phyloP scores from a whole-genome alignment of 2,113 vertebrate genomes.

The Cyphomyrus plagiostoma region DNA sequence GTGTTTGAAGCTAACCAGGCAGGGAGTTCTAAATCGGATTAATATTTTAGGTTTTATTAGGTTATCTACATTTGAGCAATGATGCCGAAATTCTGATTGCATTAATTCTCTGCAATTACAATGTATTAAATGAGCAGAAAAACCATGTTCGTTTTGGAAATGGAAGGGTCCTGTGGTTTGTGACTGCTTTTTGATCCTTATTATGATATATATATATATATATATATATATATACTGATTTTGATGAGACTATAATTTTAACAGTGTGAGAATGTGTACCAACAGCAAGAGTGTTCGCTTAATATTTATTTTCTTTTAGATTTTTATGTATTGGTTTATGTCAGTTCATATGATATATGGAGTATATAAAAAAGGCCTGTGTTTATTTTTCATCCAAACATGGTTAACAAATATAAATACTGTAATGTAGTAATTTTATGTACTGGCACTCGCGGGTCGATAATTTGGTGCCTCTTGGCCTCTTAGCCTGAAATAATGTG shows the following conservation, averaged over 20 bases:
- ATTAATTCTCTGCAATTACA: conserved; percentile 31
- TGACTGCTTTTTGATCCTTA: neutral
- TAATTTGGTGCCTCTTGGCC: neutral
- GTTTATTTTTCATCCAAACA: neutral
- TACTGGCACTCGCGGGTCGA: neutral
- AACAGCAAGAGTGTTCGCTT: neutral
- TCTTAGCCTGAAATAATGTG: neutral
- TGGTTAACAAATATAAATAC: neutral
- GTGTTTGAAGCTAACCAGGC: conserved; percentile 30
- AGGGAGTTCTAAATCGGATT: conserved; percentile 33
- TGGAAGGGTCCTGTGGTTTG: neutral
- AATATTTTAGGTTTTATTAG: conserved; percentile 34
- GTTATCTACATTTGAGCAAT: conserved; percentile 28
- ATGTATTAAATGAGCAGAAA: conserved; percentile 21
- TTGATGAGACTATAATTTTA: neutral
- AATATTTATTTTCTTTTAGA: neutral
- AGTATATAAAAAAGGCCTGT: neutral
- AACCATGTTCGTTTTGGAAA: conserved; percentile 1
- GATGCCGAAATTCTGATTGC: conserved; percentile 23
- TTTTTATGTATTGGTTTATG: neutral
- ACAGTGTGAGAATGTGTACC: neutral
- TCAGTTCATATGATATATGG: neutral
- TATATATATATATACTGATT: too few species aligned
- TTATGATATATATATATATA: neutral
- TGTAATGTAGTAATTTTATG: neutral